Evolutionary conservation across 2,113 vertebrate genomes (phyloP), one percentile per base, ranked within the genome.

Genomic region (Dasypus novemcinctus): DNA sequence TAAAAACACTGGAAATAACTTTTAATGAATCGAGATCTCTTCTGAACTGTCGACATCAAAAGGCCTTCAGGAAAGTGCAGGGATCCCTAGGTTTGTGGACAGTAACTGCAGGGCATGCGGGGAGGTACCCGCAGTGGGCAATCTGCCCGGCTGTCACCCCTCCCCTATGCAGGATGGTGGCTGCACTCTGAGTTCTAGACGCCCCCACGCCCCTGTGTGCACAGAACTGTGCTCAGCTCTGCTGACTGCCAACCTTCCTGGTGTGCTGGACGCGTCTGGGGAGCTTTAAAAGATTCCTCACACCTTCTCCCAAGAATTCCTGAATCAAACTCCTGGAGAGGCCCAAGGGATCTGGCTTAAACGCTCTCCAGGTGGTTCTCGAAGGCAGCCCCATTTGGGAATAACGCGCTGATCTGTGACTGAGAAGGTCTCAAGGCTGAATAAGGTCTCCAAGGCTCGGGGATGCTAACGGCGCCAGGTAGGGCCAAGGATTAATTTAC

Each of bases 261-360:
- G 72, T 9, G 3, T 31, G 41, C 49, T 15, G 31, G 69, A 86
- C 76, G 43, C 20, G 52, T 23, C 23, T 5, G 0, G 31, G 85
- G 91, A 84, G 57, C 54, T 71, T 90, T 78, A 36, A n/a, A 90
- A 87, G 41, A 92, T 69, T 59, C 85, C 76, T 74, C 15, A 27
- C 36, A 64, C 21, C 43, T 76, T 79, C 29, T 54, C 61, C n/a
- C 5, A 54, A 57, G 72, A 91, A 61, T 76, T 95, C 69, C 84
- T 63, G 87, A 72, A 49, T 52, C 64, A 80, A 36, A 61, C 29
- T 66, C 66, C 69, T n/a, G 0, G 8, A 76, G 1, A 31, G 25
- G 21, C 21, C 4, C 4, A 4, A 54, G 20, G 59, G 46, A 43
- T 54, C 20, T 66, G 38, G 20, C 17, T 43, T 25, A 21, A 38